phyloP scores from a whole-genome alignment of 1,140 invertebrate genomes.

The Ceratina japonica region DNA sequence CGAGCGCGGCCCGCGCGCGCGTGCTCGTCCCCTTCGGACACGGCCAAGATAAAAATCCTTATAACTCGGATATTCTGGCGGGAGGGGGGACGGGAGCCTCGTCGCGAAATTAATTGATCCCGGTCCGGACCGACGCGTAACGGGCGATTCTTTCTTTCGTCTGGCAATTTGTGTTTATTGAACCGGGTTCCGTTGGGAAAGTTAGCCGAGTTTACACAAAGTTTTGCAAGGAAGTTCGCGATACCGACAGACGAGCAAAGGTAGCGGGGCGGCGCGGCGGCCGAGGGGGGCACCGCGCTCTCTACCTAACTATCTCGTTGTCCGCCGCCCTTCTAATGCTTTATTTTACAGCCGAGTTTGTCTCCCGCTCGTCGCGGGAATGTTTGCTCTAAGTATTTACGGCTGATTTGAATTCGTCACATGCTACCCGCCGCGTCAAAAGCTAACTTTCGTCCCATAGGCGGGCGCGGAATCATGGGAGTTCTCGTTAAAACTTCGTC shows the following conservation, averaged over 20 bases:
- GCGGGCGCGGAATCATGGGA: conserved; percentile 51
- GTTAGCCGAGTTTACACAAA: conserved; percentile 67
- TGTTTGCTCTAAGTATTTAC: conserved; percentile 72
- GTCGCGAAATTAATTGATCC: conserved; percentile 18
- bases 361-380: conserved; percentile 27
- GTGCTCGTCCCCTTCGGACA: neutral
- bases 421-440: conserved; percentile 62
- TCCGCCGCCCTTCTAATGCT: conserved; percentile 60
- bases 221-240: conserved; percentile 16
- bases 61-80: no score
- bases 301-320: conserved; percentile 61
- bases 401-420: conserved; percentile 72
- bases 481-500: conserved; percentile 51
- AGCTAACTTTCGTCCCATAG: conserved; percentile 63
- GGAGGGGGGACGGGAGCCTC: no score
- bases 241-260: neutral
- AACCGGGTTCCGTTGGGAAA: conserved; percentile 63
- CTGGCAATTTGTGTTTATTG: conserved; percentile 65
- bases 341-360: conserved; percentile 69
- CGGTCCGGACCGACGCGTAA: neutral
- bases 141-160: conserved; percentile 34
- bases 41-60: no score
- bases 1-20: neutral
- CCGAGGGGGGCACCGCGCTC: neutral
- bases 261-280: neutral